Percentiles rank a stretch among this genome's conserved stretches.
Conservation (phyloP, 2,888 invertebrate species). For the Drosophila monieri region DNA sequence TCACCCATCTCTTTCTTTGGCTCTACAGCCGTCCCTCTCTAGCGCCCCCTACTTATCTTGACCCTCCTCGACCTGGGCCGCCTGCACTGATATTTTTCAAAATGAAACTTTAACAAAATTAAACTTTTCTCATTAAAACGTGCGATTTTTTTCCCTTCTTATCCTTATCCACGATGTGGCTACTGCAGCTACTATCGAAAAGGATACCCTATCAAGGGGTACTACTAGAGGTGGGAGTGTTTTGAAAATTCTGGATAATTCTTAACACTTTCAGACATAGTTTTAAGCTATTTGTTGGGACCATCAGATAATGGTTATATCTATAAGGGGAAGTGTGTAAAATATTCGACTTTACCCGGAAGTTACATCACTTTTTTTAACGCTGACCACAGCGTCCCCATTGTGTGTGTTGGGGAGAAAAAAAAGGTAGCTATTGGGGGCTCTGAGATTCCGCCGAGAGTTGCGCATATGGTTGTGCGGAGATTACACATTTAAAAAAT, state of each 20-base stretch:
- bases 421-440: background rate
- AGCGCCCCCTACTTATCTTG: slow-evolving; percentile 1
- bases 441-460: slow-evolving; percentile 61
- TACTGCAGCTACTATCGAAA: background rate
- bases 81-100: slow-evolving; percentile 74
- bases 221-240: background rate
- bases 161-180: slow-evolving; percentile 3
- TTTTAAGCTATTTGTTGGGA: too few relatives aligned
- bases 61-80: slow-evolving; percentile 47
- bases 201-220: background rate
- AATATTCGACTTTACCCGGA: background rate
- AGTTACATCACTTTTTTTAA: slow-evolving; percentile 48
- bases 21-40: background rate
- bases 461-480: slow-evolving; percentile 71
- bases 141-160: slow-evolving; percentile 65
- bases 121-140: slow-evolving; percentile 83
- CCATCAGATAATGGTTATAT: too few relatives aligned
- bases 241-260: background rate
- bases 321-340: background rate
- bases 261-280: too few relatives aligned
- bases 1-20: background rate
- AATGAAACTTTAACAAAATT: slow-evolving; percentile 82
- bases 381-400: slow-evolving; percentile 71
- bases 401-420: slow-evolving; percentile 39
- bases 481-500: too few relatives aligned